A percentile compares a stretch with the other conserved stretches of the same genome.
phyloP scores from a whole-genome alignment of 2,113 vertebrate genomes.

The Cyphomyrus plagiostoma region DNA sequence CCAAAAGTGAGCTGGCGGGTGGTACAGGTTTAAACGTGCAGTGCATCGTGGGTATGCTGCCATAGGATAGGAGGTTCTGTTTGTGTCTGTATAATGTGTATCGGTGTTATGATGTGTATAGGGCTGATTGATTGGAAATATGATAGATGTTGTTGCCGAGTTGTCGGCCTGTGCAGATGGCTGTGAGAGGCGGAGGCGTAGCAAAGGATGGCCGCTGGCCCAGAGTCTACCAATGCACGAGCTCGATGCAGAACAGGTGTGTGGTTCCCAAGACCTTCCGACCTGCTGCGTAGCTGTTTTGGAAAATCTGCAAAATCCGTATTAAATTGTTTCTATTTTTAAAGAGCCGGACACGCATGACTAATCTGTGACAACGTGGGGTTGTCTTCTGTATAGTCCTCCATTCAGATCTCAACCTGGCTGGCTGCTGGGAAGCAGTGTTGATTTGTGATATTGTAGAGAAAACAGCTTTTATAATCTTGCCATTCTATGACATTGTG shows the following conservation, averaged over 20 bases:
- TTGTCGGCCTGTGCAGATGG: slow-evolving; percentile 17
- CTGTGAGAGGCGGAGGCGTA: not conserved
- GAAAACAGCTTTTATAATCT: not conserved
- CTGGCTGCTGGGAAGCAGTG: not conserved
- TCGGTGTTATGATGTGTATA: not conserved
- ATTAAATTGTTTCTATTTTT: slow-evolving; percentile 12
- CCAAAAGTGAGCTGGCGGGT: not conserved
- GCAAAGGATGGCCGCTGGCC: not conserved
- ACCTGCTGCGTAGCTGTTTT: not conserved
- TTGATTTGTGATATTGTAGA: not conserved
- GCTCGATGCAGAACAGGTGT: not conserved
- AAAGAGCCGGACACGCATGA: not conserved
- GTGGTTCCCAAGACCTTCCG: not conserved
- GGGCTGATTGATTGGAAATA: not conserved
- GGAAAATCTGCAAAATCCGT: not conserved
- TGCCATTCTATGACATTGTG: not conserved
- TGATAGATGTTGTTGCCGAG: not conserved
- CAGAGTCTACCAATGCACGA: slow-evolving; percentile 7
- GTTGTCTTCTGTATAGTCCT: not conserved
- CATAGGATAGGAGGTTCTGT: not conserved
- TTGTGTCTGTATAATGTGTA: not conserved
- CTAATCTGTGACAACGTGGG: not conserved
- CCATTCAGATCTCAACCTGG: not conserved
- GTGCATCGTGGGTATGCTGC: not conserved
- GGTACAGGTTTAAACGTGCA: not conserved